phyloP scores from a whole-genome alignment of 1,140 invertebrate genomes.

The Daktulosphaira vitifoliae region DNA sequence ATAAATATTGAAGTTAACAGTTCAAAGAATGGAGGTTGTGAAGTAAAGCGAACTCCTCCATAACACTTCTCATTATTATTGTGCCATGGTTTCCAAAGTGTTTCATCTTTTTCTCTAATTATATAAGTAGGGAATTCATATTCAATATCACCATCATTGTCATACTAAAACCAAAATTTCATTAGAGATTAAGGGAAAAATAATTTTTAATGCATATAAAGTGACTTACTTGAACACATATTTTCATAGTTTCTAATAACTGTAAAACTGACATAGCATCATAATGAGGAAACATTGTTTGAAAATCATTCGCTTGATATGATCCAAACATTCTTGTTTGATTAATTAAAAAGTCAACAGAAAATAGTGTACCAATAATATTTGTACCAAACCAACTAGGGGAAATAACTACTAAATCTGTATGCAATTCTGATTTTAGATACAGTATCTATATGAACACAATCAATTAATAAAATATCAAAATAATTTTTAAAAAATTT shows the following conservation, averaged over 20 bases:
- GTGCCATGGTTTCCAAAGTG: slow-evolving; percentile 57
- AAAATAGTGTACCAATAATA: slow-evolving; percentile 63
- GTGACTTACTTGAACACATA: slow-evolving; percentile 62
- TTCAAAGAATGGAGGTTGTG: slow-evolving; percentile 42
- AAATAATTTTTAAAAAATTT: slow-evolving; percentile 15
- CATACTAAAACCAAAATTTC: slow-evolving; percentile 57
- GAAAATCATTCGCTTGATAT: slow-evolving; percentile 70
- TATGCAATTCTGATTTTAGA: slow-evolving; percentile 34
- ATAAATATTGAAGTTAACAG: slow-evolving; percentile 27
- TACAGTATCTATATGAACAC: slow-evolving; percentile 29
- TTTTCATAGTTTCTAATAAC: slow-evolving; percentile 57
- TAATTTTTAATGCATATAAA: no score
- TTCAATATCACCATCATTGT: slow-evolving; percentile 63
- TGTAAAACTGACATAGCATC: slow-evolving; percentile 62
- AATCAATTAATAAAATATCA: background rate
- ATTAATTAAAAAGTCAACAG: slow-evolving; percentile 52
- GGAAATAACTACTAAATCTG: slow-evolving; percentile 61
- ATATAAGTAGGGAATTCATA: slow-evolving; percentile 78
- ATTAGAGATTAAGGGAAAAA: no score
- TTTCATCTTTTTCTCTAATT: slow-evolving; percentile 60
- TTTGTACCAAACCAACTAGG: slow-evolving; percentile 66
- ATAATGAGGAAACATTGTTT: slow-evolving; percentile 61
- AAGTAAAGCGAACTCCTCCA: slow-evolving; percentile 57
- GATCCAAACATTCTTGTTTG: slow-evolving; percentile 63
- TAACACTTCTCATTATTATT: slow-evolving; percentile 48